Evolutionary conservation across 2,113 vertebrate species (phyloP).

Genomic region (Chelonoidis abingdonii): DNA sequence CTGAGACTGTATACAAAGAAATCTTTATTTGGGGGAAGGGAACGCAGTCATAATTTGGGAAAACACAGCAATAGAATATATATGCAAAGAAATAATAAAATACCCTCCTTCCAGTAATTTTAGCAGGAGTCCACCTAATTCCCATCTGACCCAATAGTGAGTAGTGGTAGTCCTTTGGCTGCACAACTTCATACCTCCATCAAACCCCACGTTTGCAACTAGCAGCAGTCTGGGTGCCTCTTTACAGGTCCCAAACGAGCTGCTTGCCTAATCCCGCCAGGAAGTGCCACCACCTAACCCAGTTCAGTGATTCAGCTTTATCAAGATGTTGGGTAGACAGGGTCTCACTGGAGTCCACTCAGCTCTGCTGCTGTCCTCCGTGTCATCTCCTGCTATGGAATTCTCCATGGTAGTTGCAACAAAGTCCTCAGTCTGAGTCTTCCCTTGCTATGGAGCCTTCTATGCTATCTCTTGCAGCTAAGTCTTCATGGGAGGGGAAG

Average conservation of each 20-base stretch:
- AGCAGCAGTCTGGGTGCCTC: slow-evolving; percentile 27
- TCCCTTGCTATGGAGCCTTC: background rate
- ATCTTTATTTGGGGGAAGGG: slow-evolving; percentile 30
- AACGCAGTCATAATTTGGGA: slow-evolving; percentile 18
- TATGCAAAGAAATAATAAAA: slow-evolving; percentile 33
- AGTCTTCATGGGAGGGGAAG: background rate
- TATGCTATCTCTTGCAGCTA: background rate
- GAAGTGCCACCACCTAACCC: background rate
- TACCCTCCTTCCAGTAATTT: background rate
- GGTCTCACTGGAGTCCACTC: background rate
- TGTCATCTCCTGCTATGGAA: background rate
- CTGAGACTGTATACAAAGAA: background rate
- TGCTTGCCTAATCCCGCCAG: background rate
- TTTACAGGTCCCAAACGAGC: background rate
- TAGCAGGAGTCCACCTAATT: slow-evolving; percentile 43
- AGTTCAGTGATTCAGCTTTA: background rate
- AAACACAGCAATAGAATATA: background rate
- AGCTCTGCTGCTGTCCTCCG: background rate
- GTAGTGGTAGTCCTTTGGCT: background rate
- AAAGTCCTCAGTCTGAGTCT: background rate
- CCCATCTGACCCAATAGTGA: background rate
- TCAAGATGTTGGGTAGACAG: background rate
- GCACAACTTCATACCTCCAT: background rate
- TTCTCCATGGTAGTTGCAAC: background rate
- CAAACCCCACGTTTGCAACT: background rate